These are phyloP conservation scores for Aproaerema taeniolella DNA, from an alignment of 2,888 invertebrate species.

Conservation along the genomic window DNA sequence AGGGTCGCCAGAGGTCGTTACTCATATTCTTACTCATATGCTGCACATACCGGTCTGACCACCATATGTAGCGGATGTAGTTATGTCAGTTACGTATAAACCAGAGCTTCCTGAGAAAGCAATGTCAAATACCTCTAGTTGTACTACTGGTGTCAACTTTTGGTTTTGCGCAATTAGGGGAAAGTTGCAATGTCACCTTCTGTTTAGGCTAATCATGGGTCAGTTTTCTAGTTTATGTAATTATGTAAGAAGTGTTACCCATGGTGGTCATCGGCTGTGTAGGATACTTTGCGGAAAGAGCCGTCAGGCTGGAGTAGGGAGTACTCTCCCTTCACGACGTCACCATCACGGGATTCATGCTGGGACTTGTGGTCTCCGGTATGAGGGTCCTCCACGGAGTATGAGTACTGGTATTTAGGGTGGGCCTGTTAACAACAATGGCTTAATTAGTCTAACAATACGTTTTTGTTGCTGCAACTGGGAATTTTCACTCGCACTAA, in stretches of 20 bases:
- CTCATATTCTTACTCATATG: slow-evolving; percentile 48
- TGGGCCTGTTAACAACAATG: slow-evolving; percentile 55
- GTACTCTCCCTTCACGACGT: slow-evolving; percentile 81
- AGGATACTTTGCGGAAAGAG: slow-evolving; percentile 78
- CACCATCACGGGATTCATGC: slow-evolving; percentile 77
- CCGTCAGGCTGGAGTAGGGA: slow-evolving; percentile 79
- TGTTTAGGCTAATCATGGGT: slow-evolving; percentile 8
- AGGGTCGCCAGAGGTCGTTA: slow-evolving; percentile 59
- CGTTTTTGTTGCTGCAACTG: too few species aligned
- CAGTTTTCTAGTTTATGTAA: slow-evolving; percentile 24
- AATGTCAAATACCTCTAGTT: slow-evolving; percentile 37
- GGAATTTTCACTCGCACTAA: too few species aligned
- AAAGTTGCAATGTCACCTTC: slow-evolving; percentile 42
- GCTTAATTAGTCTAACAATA: too few species aligned
- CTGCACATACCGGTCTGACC: slow-evolving; percentile 56
- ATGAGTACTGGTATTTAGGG: slow-evolving; percentile 79
- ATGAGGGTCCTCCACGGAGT: slow-evolving; percentile 78
- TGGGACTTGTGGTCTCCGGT: slow-evolving; percentile 81
- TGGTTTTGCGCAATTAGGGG: slow-evolving; percentile 44
- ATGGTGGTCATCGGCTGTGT: slow-evolving; percentile 76
- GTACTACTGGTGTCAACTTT: slow-evolving; percentile 22
- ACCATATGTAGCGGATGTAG: slow-evolving; percentile 52
- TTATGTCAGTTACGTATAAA: slow-evolving; percentile 35
- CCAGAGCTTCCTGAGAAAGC: slow-evolving; percentile 39
- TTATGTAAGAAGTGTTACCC: slow-evolving; percentile 54